These are phyloP conservation scores for Phoebastria nigripes DNA, from an alignment of 2,797 vertebrate genomes.

Conservation along the genomic window DNA sequence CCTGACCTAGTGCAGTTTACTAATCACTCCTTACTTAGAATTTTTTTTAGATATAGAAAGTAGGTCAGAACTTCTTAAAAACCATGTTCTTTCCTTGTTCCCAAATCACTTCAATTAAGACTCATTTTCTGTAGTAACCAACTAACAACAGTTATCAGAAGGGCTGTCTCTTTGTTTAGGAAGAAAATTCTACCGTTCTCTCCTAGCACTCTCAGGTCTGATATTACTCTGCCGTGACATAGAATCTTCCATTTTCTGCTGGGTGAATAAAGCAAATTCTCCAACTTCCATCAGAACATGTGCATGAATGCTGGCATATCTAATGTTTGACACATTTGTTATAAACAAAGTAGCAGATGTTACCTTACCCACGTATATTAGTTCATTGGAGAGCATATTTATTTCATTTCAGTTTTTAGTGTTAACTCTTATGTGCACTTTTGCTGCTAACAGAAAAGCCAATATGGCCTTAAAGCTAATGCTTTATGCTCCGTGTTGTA, in stretches of 20 bases:
- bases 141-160: not conserved
- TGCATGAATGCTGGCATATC: conserved; percentile 42
- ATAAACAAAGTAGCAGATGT: conserved; percentile 66
- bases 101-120: not conserved
- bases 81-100: not conserved
- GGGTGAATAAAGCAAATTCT: not conserved
- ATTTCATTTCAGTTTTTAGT: conserved; percentile 24
- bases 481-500: not conserved
- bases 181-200: not conserved
- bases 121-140: not conserved
- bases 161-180: not conserved
- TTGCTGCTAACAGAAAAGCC: not conserved
- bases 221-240: not conserved
- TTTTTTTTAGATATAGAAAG: not conserved
- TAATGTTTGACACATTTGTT: conserved; percentile 65
- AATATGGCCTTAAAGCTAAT: not conserved
- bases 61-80: not conserved
- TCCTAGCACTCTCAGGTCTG: not conserved
- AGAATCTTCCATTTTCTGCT: conserved; percentile 17
- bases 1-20: not conserved
- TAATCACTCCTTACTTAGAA: not conserved
- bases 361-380: conserved; percentile 66
- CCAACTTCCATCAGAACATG: conserved; percentile 10
- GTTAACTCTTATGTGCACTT: conserved; percentile 51
- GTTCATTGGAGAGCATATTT: conserved; percentile 55